Percentiles rank a stretch among this genome's conserved stretches.
Evolutionary conservation across 2,113 vertebrate species (phyloP).

Genomic region (Dipodomys ordii): DNA sequence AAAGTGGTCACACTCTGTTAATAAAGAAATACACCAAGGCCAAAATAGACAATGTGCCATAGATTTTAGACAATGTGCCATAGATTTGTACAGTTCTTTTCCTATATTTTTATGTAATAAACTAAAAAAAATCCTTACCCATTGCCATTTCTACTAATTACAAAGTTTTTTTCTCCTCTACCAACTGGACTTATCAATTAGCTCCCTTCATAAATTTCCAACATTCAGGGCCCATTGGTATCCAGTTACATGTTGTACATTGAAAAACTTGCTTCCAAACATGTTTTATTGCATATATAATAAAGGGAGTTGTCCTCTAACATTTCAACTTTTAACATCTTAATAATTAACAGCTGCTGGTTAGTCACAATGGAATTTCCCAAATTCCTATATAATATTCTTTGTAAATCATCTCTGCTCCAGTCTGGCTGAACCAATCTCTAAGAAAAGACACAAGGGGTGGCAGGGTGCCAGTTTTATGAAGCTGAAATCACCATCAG

Average conservation of each 20-base stretch:
- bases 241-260: neutral
- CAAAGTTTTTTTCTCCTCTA: neutral
- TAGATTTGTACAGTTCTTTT: neutral
- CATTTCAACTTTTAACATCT: neutral
- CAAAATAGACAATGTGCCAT: neutral
- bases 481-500: neutral
- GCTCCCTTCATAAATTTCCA: neutral
- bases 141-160: neutral
- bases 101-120: neutral
- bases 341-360: neutral
- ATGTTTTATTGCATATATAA: neutral
- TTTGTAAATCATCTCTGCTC: constrained; percentile 4
- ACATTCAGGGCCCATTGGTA: neutral
- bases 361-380: constrained; percentile 17
- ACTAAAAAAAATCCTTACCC: neutral
- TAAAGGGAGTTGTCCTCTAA: neutral
- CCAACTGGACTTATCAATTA: neutral
- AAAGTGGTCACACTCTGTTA: neutral
- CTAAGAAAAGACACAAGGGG: neutral
- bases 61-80: neutral
- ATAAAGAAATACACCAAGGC: neutral
- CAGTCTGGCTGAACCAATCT: neutral
- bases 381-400: neutral
- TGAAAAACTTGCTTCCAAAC: neutral
- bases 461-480: neutral